Evolutionary conservation across 2,888 invertebrate genomes (phyloP).

Genomic region (Ochropleura plecta): DNA sequence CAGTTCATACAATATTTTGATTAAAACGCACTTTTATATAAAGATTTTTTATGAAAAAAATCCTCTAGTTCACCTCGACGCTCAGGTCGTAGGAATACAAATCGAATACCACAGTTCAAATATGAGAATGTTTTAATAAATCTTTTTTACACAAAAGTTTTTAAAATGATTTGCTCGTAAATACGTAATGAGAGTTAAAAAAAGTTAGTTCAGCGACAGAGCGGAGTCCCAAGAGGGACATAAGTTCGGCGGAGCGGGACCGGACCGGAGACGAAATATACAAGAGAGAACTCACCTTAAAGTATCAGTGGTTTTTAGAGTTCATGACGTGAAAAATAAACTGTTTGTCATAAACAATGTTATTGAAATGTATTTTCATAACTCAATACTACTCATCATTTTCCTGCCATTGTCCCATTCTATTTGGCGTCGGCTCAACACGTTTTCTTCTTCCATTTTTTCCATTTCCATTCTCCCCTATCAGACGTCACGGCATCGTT

Average conservation of each 20-base stretch:
- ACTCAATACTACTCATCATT: too few species aligned
- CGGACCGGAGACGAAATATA: constrained; percentile 19
- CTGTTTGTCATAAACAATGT: neutral
- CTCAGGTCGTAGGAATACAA: constrained; percentile 14
- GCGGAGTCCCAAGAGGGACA: constrained; percentile 66
- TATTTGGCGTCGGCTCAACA: too few species aligned
- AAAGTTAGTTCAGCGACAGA: constrained; percentile 69
- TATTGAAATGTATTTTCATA: neutral
- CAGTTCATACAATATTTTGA: neutral
- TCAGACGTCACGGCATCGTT: too few species aligned
- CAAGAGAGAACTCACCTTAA: constrained; percentile 32
- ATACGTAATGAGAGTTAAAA: constrained; percentile 76
- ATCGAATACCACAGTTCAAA: constrained; percentile 29
- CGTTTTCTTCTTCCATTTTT: too few species aligned
- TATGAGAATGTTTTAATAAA: constrained; percentile 51
- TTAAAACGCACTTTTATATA: neutral
- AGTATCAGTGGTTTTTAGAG: neutral
- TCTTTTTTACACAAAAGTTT: constrained; percentile 62
- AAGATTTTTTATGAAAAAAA: neutral
- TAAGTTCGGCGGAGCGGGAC: constrained; percentile 70
- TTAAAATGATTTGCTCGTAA: constrained; percentile 70
- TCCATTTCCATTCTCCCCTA: too few species aligned
- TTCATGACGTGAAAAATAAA: neutral
- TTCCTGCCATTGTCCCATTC: too few species aligned
- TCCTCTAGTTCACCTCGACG: neutral